phyloP scores from a whole-genome alignment of 2,113 vertebrate species.

The Porphyrio hochstetteri region DNA sequence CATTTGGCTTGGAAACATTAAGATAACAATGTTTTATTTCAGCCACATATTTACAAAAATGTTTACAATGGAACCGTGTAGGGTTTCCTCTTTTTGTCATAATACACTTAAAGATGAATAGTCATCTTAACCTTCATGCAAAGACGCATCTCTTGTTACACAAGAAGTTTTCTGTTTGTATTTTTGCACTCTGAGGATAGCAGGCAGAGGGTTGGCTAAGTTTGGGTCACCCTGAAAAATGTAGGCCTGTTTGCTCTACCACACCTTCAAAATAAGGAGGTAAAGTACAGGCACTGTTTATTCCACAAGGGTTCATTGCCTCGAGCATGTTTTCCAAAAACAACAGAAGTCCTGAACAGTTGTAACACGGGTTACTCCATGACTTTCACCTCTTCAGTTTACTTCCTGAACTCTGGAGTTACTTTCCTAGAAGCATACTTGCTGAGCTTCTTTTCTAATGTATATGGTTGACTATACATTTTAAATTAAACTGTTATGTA shows the following conservation, averaged over 20 bases:
- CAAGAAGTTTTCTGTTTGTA: conserved; percentile 19
- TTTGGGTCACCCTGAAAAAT: conserved; percentile 52
- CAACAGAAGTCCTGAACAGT: conserved; percentile 37
- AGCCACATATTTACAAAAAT: conserved; percentile 65
- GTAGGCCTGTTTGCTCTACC: conserved; percentile 33
- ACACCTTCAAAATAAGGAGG: conserved; percentile 65
- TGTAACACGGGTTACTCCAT: conserved; percentile 26
- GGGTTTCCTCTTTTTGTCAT: conserved; percentile 42
- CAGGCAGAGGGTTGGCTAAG: conserved; percentile 11
- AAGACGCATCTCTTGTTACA: conserved; percentile 54
- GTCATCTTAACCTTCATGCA: conserved; percentile 63
- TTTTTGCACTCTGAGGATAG: background rate
- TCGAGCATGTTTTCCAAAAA: conserved; percentile 35
- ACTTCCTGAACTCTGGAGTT: conserved; percentile 52
- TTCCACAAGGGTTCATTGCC: conserved; percentile 44
- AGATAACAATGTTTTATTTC: conserved; percentile 72
- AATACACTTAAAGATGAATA: conserved; percentile 63
- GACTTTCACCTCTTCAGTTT: conserved; percentile 56
- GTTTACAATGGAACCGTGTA: conserved; percentile 34
- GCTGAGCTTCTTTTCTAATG: conserved; percentile 65
- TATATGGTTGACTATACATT: conserved; percentile 66
- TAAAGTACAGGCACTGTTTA: conserved; percentile 61
- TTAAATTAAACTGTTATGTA: conserved; percentile 75
- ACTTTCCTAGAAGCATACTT: conserved; percentile 62
- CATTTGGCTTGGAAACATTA: conserved; percentile 74